Conservation (phyloP, 1,140 invertebrate genomes). For the Papilio polyxenes region DNA sequence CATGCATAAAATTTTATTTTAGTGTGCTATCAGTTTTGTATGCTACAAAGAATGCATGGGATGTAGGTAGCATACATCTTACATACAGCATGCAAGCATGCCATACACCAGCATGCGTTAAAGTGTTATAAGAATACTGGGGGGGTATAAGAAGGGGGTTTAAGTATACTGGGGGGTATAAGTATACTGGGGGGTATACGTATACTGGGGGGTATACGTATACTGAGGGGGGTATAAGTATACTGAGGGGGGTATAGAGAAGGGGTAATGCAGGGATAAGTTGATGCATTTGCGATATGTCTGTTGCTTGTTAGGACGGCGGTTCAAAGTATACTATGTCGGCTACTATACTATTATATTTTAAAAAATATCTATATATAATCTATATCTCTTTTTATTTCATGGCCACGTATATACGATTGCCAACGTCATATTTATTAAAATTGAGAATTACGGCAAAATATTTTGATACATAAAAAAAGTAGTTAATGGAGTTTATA, state of each 20-base stretch:
- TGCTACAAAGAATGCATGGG: not conserved
- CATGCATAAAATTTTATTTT: not conserved
- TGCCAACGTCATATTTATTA: slow-evolving; percentile 5
- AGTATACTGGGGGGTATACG: too few relatives aligned
- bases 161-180: not conserved
- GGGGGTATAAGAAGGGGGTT: not conserved
- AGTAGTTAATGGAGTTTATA: not conserved
- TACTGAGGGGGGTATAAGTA: not conserved
- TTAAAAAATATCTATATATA: slow-evolving; percentile 51
- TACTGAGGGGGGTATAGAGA: not conserved
- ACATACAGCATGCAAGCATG: not conserved
- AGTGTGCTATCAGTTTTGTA: not conserved
- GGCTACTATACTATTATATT: slow-evolving; percentile 49
- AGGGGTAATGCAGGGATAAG: slow-evolving; percentile 27
- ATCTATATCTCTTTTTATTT: slow-evolving; percentile 19
- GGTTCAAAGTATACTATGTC: slow-evolving; percentile 56
- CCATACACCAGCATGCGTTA: not conserved
- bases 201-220: too few relatives aligned
- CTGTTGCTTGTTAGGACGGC: slow-evolving; percentile 70
- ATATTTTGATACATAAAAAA: not conserved
- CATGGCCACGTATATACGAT: slow-evolving; percentile 24
- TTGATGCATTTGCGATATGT: slow-evolving; percentile 65
- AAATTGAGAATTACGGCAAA: not conserved
- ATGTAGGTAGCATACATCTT: not conserved
- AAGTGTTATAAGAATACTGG: not conserved